Evolutionary conservation across 1,140 invertebrate genomes (phyloP), one percentile per base, ranked within the genome.

Genomic region (Papilio machaon): DNA sequence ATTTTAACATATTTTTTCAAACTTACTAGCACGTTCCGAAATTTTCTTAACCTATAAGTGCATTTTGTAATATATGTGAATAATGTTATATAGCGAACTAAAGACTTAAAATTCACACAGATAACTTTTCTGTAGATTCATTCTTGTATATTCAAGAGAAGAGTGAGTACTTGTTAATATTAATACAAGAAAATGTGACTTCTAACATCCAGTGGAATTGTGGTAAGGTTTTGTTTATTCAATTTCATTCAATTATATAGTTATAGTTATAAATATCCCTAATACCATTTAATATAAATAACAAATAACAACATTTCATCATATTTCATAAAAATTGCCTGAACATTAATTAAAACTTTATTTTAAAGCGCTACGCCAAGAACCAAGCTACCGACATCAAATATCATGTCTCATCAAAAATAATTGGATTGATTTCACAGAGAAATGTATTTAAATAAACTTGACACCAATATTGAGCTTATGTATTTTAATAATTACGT

Each of bases 351-450:
- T 70, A 70, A 70, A 64, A 30, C 60, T 64, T 13, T 19, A 9
- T 64, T 30, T 64, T 13, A 64, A 10, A 30, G 60, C 10, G 60
- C 9, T 5, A 70, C 23, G 3, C 30, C 11, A 70, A 70, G 64
- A 35, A 35, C 64, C 13, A 38, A 70, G 13, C 30, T 30, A 35
- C 13, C 13, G 64, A 30, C 23, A 70, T 70, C 30, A 30, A 35
- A 70, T 5, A 35, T 30, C 64, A 17, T 70, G 30, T 35, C 30
- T 70, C 64, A 70, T 70, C 30, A 70, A 70, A 38, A 70, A 11
- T 70, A 70, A 70, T 70, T 70, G 64, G 64, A 70, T 70, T 70
- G 64, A 70, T 70, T 17, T 70, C 30, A 70, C 30, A 70, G 3
- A 38, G 35, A 70, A 70, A 70, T 67, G 11, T 67, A 67, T 35